Conservation (phyloP, 2,113 vertebrate genomes). For the Gopherus evgoodei region DNA sequence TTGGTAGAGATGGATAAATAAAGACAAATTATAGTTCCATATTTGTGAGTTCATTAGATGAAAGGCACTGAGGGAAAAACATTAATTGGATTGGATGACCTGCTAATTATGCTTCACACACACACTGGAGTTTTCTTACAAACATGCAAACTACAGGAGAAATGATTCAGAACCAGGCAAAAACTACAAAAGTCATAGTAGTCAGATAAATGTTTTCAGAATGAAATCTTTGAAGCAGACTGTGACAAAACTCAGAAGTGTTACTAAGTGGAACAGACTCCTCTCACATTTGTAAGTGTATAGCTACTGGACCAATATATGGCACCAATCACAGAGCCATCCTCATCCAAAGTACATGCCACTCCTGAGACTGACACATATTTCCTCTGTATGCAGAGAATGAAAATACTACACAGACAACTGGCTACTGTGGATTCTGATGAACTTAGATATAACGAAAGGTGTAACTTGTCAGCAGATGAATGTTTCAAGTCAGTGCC, state of each 20-base stretch:
- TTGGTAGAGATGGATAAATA: background rate
- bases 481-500: background rate
- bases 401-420: background rate
- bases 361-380: background rate
- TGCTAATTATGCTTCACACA: background rate
- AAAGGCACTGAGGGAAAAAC: background rate
- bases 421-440: background rate
- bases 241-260: background rate
- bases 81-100: background rate
- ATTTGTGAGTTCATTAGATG: background rate
- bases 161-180: background rate
- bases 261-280: background rate
- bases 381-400: background rate
- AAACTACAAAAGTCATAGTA: slow-evolving; percentile 1
- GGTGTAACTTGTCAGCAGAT: background rate
- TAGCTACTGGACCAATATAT: background rate
- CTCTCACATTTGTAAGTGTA: background rate
- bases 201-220: background rate
- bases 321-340: background rate
- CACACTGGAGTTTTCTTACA: background rate
- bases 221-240: background rate
- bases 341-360: background rate
- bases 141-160: background rate
- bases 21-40: background rate
- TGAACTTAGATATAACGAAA: background rate